Conservation (phyloP, 2,797 vertebrate species). For the Enteromius trimaculatus region DNA sequence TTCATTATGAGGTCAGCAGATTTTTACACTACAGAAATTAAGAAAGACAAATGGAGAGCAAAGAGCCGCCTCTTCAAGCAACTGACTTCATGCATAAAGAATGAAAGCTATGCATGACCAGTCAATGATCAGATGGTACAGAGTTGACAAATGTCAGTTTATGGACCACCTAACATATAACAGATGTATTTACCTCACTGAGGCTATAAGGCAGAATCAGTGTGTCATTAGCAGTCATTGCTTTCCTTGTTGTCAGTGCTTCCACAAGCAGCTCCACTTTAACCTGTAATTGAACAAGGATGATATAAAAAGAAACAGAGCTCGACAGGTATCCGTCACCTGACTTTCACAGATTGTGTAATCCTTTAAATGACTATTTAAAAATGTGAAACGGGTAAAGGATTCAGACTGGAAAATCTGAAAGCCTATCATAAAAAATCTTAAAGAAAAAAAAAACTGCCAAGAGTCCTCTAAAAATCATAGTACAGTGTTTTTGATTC, state of each 20-base stretch:
- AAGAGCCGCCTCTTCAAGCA: background rate
- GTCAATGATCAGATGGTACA: background rate
- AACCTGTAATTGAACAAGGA: slow-evolving; percentile 76
- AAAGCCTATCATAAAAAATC: background rate
- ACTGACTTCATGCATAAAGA: background rate
- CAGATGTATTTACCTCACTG: slow-evolving; percentile 75
- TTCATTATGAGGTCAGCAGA: background rate
- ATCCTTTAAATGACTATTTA: background rate
- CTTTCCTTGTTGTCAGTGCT: slow-evolving; percentile 89
- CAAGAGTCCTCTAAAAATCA: background rate
- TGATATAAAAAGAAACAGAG: background rate
- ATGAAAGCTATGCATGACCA: background rate
- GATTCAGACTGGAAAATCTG: background rate
- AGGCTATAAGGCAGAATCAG: slow-evolving; percentile 86
- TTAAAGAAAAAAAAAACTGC: background rate
- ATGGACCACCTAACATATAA: background rate
- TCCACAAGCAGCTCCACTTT: slow-evolving; percentile 86
- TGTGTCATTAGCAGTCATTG: slow-evolving; percentile 79
- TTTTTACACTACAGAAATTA: background rate
- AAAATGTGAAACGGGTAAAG: background rate
- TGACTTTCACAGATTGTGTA: background rate
- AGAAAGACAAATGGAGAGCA: background rate
- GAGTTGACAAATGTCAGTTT: background rate
- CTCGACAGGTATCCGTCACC: background rate
- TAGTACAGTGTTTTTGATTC: background rate